phyloP scores from a whole-genome alignment of 53 echinoderm and acorn worm genomes.

The Temnopleurus reevesii region DNA sequence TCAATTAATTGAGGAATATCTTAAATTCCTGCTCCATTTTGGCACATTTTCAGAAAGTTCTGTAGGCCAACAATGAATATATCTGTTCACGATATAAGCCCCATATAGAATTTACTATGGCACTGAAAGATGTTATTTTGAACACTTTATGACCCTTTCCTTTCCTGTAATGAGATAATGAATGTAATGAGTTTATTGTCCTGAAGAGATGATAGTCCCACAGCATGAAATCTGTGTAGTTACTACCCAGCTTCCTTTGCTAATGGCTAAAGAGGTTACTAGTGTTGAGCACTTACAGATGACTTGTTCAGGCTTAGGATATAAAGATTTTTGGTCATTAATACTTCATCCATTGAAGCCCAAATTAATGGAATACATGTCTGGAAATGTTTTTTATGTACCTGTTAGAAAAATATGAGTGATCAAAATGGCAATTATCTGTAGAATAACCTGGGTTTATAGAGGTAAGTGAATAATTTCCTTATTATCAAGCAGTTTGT shows the following conservation, averaged over 20 bases:
- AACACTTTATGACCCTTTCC: background rate
- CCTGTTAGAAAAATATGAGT: background rate
- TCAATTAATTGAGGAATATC: background rate
- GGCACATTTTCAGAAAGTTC: background rate
- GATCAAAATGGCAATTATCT: too few species aligned
- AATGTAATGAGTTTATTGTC: slow-evolving; percentile 5
- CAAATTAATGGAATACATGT: background rate
- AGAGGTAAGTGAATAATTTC: too few species aligned
- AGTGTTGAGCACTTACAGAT: background rate
- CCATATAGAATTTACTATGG: background rate
- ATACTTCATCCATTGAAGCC: background rate
- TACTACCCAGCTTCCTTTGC: background rate
- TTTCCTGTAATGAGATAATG: slow-evolving; percentile 29
- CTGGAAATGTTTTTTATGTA: background rate
- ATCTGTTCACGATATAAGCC: too few species aligned
- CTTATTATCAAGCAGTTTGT: too few species aligned
- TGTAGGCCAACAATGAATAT: too few species aligned
- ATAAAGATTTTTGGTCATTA: background rate
- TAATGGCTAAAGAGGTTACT: background rate
- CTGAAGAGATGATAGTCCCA: slow-evolving; percentile 3
- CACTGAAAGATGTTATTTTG: slow-evolving; percentile 11
- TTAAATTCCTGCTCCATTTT: background rate
- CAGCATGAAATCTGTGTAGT: slow-evolving; percentile 20
- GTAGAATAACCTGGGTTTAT: too few species aligned
- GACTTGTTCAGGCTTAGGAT: background rate